Base-by-base conservation (phyloP, 2,888 invertebrate species). In the Drosophila hamatofila region DNA sequence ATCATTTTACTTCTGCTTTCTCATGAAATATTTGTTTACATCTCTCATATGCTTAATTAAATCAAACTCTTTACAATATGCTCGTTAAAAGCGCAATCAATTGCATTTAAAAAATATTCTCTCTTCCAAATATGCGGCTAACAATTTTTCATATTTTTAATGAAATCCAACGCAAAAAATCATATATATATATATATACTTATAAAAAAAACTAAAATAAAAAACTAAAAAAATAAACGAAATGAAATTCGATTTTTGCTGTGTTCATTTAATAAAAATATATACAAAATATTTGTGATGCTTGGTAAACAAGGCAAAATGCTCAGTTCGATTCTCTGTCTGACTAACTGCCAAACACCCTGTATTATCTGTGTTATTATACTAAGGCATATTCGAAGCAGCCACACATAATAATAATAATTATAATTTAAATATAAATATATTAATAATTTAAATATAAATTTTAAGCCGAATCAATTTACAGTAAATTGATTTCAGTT, bases 1-100 rank as follows among this genome's bases (percentile, higher is more conserved):
- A 51, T 33, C 51, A 37, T 5, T n/a, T 54, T 58, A 39, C n/a
- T 46, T 70, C 54, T 44, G 42, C 21, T 44, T 33, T 49, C 18
- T 37, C 30, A 3, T 27, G 9, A 56, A 51, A 59, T 59, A 51
- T 68, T 75, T 69, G 39, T 51, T 69, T 59, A 41, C 56, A 42
- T 25, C 59, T 51, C 21, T 33, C 59, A 14, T 12, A 27, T 60
- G 62, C 54, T 57, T 57, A 65, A 76, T 76, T 78, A 59, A 79
- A 76, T 77, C 56, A 70, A 75, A 48, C 33, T 54, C 44, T 30
- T 61, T 64, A 70, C 80, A 79, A 74, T 75, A 42, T 66, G 49
- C 37, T 60, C 33, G 62, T 75, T 66, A 75, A 75, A 75, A 55
- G 35, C 37, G 46, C 71, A 75, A 75, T 80, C 46, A 70, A 75